These are phyloP conservation scores for Euglossa dilemma DNA, from an alignment of 1,140 invertebrate species.

Conservation along the genomic window DNA sequence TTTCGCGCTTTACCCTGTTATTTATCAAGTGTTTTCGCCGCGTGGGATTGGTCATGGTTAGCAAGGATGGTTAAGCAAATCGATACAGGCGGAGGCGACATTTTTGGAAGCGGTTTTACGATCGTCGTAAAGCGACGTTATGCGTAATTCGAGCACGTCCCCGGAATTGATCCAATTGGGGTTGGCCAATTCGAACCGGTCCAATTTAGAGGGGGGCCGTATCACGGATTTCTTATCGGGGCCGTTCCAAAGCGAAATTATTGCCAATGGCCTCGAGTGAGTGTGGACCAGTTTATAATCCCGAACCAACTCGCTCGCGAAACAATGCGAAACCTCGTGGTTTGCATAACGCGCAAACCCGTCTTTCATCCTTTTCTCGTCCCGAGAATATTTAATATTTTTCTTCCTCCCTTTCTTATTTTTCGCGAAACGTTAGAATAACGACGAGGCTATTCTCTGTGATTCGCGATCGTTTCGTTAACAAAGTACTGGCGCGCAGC, in stretches of 20 bases:
- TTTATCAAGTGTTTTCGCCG: no score
- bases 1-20: neutral
- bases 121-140: constrained; percentile 41
- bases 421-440: no score
- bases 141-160: constrained; percentile 44
- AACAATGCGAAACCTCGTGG: no score
- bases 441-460: no score
- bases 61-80: constrained; percentile 24
- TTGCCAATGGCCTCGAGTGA: constrained; percentile 2
- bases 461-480: no score
- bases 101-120: constrained; percentile 45
- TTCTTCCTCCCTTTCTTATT: no score
- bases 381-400: no score
- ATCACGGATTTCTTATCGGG: constrained; percentile 39
- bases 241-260: constrained; percentile 24
- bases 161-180: constrained; percentile 46
- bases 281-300: constrained; percentile 10
- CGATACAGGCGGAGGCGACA: constrained; percentile 14
- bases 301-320: no score
- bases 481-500: no score
- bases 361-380: no score
- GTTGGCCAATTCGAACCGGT: constrained; percentile 33
- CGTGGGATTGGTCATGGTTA: neutral
- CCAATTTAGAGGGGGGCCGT: constrained; percentile 21
- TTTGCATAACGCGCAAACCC: no score